phyloP scores from a whole-genome alignment of 2,888 invertebrate species.

The Tortrix viridana region DNA sequence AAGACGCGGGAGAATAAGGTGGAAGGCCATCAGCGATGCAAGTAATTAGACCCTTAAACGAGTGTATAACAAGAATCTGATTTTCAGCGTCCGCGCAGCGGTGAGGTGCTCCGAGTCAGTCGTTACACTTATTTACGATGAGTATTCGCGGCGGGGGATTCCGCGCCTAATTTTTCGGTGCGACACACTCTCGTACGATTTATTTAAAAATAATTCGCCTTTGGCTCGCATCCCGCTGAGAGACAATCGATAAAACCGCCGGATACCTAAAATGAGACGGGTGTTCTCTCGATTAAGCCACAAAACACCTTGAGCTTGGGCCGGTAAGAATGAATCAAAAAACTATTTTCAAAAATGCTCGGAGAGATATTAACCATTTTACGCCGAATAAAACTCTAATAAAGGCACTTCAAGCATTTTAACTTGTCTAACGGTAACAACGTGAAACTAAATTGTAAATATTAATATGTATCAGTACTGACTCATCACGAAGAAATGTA shows the following conservation, averaged over 20 bases:
- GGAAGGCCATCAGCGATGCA: constrained; percentile 68
- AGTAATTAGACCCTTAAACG: constrained; percentile 82
- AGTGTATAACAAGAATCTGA: constrained; percentile 80
- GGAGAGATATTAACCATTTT: no score
- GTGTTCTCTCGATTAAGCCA: constrained; percentile 70
- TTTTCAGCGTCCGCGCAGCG: constrained; percentile 66
- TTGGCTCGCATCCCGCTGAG: constrained; percentile 77
- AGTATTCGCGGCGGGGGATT: constrained; percentile 81
- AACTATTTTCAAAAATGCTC: constrained; percentile 30
- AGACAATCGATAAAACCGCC: constrained; percentile 74
- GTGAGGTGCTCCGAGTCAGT: constrained; percentile 56
- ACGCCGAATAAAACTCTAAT: no score
- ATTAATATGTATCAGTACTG: no score
- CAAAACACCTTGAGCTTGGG: constrained; percentile 65
- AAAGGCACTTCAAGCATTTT: no score
- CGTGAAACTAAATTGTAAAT: no score
- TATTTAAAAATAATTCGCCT: constrained; percentile 79
- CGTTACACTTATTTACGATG: constrained; percentile 80
- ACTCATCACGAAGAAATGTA: no score
- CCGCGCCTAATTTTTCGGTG: constrained; percentile 79
- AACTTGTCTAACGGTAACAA: no score
- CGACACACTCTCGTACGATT: constrained; percentile 81
- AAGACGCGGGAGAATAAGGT: constrained; percentile 49
- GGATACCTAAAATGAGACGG: constrained; percentile 70
- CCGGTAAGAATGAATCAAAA: constrained; percentile 48